These are phyloP conservation scores for Oxyruncus cristatus DNA, from an alignment of 2,113 vertebrate genomes.

Conservation along the genomic window DNA sequence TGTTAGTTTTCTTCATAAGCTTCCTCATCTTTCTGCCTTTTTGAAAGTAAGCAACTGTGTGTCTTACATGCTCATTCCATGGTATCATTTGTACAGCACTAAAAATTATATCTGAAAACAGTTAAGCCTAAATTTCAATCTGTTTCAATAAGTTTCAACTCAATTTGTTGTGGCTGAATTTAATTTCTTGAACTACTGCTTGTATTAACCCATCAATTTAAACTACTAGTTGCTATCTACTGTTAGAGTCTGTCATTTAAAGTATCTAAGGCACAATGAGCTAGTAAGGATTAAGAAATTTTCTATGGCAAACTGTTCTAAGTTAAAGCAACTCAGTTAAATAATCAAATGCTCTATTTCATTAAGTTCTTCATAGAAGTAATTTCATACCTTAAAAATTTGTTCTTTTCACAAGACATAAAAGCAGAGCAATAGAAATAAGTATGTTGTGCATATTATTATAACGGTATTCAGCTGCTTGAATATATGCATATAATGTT, in stretches of 20 bases:
- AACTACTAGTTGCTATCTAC: not conserved
- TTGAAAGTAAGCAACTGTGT: not conserved
- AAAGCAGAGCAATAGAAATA: not conserved
- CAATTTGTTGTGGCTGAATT: not conserved
- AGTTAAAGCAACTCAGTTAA: not conserved
- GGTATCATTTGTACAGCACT: not conserved
- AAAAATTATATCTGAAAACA: not conserved
- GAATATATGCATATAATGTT: not conserved
- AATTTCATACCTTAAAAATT: not conserved
- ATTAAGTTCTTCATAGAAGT: not conserved
- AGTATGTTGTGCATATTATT: not conserved
- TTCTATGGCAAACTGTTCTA: not conserved
- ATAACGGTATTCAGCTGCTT: not conserved
- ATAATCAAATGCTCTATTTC: not conserved
- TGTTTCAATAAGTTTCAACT: too few relatives aligned
- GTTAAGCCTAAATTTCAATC: not conserved
- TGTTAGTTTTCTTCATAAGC: not conserved
- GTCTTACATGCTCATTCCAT: not conserved
- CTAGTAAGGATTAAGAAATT: not conserved
- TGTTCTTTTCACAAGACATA: not conserved
- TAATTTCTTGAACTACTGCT: not conserved
- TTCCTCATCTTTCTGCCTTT: not conserved
- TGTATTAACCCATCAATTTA: not conserved
- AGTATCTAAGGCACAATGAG: not conserved
- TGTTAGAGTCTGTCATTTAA: not conserved